A percentile compares a stretch with the other conserved stretches of the same genome.
Conservation (phyloP, 2,888 invertebrate species). For the Doris montereyensis region DNA sequence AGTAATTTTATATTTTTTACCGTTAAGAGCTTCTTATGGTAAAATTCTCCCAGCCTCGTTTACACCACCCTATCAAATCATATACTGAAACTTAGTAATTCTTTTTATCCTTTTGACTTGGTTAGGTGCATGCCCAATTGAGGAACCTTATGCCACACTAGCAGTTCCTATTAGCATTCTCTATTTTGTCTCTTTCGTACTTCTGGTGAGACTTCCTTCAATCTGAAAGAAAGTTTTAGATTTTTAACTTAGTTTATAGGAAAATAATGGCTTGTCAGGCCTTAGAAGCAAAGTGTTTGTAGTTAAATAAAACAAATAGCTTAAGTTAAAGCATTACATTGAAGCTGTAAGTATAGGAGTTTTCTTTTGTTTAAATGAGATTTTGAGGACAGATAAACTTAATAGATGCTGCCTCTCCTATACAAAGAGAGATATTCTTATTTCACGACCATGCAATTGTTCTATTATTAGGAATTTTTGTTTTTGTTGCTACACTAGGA, state of each 20-base stretch:
- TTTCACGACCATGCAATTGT: conserved; percentile 20
- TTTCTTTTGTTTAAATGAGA: not conserved
- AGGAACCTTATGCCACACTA: conserved; percentile 76
- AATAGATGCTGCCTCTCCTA: not conserved
- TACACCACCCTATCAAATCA: conserved; percentile 68
- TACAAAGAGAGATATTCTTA: conserved; percentile 2
- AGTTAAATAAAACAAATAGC: conserved; percentile 12
- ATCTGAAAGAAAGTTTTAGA: too few species aligned
- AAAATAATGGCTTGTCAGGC: conserved; percentile 1
- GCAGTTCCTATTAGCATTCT: conserved; percentile 49
- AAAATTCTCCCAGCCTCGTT: conserved; percentile 1
- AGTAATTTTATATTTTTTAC: conserved; percentile 77
- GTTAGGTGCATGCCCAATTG: conserved; percentile 81
- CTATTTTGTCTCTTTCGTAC: conserved; percentile 46
- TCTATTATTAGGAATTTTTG: not conserved
- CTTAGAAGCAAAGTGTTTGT: not conserved
- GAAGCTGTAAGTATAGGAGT: not conserved
- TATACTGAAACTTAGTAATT: conserved; percentile 76
- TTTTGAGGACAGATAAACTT: not conserved
- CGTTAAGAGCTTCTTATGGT: conserved; percentile 40
- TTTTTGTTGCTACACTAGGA: not conserved
- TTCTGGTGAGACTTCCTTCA: not conserved
- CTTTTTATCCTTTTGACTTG: conserved; percentile 80
- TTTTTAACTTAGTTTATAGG: conserved; percentile 1
- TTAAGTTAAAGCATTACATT: conserved; percentile 1